Percentiles rank a stretch among this genome's conserved stretches.
Conservation (phyloP, 2,797 vertebrate species). For the Oophaga sylvatica region DNA sequence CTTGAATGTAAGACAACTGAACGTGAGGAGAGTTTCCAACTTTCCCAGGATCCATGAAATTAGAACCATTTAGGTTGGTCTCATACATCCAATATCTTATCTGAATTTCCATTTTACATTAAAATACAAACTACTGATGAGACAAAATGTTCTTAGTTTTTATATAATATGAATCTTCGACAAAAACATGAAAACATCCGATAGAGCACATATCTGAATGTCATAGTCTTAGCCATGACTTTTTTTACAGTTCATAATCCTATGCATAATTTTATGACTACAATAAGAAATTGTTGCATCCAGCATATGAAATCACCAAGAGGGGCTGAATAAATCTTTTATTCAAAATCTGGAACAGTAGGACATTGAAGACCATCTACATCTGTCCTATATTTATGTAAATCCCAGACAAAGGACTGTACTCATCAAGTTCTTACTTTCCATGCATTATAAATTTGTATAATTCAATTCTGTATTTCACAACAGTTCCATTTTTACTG, state of each 20-base stretch:
- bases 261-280: background rate
- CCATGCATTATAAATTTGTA: constrained; percentile 9
- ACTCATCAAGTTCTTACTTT: constrained; percentile 14
- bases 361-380: constrained; percentile 16
- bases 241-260: background rate
- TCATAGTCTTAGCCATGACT: background rate
- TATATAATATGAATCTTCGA: background rate
- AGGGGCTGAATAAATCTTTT: background rate
- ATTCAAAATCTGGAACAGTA: constrained; percentile 8
- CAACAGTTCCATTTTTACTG: constrained; percentile 18
- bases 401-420: constrained; percentile 25
- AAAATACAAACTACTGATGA: background rate
- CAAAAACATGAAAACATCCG: background rate
- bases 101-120: background rate
- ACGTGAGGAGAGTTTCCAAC: too few relatives aligned
- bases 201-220: background rate
- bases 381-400: constrained; percentile 21
- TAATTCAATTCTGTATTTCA: constrained; percentile 21
- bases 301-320: background rate
- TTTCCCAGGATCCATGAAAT: too few relatives aligned
- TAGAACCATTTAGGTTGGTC: too few relatives aligned
- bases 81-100: background rate
- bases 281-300: constrained; percentile 14
- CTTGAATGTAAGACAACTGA: too few relatives aligned
- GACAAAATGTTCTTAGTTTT: background rate